phyloP scores from a whole-genome alignment of 2,797 vertebrate genomes.

The Helostoma temminkii region DNA sequence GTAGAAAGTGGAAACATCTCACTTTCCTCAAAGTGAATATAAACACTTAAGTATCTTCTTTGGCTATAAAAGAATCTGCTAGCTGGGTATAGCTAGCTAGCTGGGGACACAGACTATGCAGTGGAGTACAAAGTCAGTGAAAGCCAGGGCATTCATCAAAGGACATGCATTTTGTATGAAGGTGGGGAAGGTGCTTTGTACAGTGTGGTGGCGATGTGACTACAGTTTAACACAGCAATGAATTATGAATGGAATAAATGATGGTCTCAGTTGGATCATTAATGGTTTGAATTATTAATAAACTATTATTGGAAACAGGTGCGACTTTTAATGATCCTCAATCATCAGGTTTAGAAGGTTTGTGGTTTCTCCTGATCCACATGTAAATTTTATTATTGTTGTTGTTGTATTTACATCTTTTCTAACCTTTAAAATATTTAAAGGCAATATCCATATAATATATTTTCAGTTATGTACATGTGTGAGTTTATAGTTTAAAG shows the following conservation, averaged over 20 bases:
- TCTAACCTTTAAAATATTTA: too few relatives aligned
- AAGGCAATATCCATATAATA: too few relatives aligned
- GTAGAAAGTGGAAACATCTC: slow-evolving; percentile 27
- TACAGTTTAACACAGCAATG: slow-evolving; percentile 39
- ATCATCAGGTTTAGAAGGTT: not conserved
- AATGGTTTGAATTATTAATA: slow-evolving; percentile 68
- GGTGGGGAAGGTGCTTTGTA: slow-evolving; percentile 18
- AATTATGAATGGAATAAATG: slow-evolving; percentile 75
- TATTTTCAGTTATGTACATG: not conserved
- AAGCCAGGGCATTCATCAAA: slow-evolving; percentile 60
- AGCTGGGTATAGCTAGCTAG: not conserved
- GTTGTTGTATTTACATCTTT: too few relatives aligned
- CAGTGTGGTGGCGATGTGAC: slow-evolving; percentile 24
- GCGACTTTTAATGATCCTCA: slow-evolving; percentile 15
- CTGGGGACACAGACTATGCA: slow-evolving; percentile 17
- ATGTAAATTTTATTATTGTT: not conserved
- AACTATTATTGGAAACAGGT: slow-evolving; percentile 7
- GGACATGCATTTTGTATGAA: slow-evolving; percentile 72
- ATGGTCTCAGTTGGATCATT: slow-evolving; percentile 68
- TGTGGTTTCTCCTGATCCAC: not conserved
- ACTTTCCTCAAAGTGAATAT: slow-evolving; percentile 21
- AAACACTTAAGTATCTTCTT: slow-evolving; percentile 27
- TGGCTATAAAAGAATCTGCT: slow-evolving; percentile 28
- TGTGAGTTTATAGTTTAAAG: not conserved
- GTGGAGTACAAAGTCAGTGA: slow-evolving; percentile 14